Conservation (phyloP, 2,888 invertebrate species). For the Eumacrocentrus americanus region DNA sequence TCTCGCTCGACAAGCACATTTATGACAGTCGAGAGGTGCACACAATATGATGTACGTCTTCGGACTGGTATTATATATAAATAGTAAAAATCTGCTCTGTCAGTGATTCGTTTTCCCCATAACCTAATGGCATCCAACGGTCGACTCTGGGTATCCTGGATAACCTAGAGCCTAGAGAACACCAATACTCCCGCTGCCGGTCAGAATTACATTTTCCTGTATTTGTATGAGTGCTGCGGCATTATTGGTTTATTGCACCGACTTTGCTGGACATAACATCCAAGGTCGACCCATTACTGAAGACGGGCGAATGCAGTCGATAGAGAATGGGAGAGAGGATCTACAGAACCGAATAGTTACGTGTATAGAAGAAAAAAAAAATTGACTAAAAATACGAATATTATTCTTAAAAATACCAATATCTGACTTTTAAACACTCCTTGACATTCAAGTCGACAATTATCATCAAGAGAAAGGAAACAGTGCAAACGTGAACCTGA, state of each 20-base stretch:
- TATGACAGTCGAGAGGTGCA: constrained; percentile 39
- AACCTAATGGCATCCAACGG: too few species aligned
- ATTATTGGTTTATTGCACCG: constrained; percentile 54
- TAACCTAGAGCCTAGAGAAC: constrained; percentile 27
- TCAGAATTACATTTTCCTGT: constrained; percentile 54
- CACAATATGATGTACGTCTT: neutral
- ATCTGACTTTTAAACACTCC: neutral
- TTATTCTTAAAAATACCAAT: neutral
- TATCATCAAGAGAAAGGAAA: neutral
- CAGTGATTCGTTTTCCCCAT: constrained; percentile 1
- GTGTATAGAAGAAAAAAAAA: neutral
- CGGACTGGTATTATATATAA: constrained; percentile 26
- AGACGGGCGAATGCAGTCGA: neutral
- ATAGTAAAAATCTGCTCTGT: constrained; percentile 1
- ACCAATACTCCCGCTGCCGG: constrained; percentile 34
- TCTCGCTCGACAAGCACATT: constrained; percentile 49
- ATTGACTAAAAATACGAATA: neutral
- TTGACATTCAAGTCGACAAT: constrained; percentile 3
- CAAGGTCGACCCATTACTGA: constrained; percentile 37
- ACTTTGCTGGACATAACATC: constrained; percentile 37
- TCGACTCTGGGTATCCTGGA: neutral
- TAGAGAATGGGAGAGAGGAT: too few species aligned
- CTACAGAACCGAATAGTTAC: neutral
- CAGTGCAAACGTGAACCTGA: too few species aligned
- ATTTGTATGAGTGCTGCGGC: constrained; percentile 50